Evolutionary conservation across 2,888 invertebrate genomes (phyloP).

Genomic region (Eupeodes luniger): DNA sequence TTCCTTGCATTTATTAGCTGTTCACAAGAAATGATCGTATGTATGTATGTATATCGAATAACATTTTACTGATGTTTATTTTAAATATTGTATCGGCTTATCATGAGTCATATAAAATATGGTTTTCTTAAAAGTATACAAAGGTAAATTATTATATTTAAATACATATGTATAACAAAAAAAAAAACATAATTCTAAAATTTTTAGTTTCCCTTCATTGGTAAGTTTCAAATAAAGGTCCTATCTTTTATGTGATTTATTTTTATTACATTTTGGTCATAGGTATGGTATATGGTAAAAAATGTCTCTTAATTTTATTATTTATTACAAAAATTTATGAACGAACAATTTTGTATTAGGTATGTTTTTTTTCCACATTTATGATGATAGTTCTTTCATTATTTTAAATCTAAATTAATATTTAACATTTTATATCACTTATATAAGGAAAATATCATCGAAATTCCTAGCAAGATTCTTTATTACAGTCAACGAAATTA

Average conservation of each 20-base stretch:
- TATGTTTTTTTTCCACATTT: neutral
- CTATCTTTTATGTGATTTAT: neutral
- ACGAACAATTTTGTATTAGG: neutral
- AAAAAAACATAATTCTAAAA: neutral
- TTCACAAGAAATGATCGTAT: too few relatives aligned
- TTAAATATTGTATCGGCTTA: neutral
- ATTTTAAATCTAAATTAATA: slow-evolving; percentile 54
- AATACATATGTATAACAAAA: neutral
- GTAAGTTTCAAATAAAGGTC: too few relatives aligned
- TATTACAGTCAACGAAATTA: slow-evolving; percentile 84
- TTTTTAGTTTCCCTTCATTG: neutral
- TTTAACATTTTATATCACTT: slow-evolving; percentile 69
- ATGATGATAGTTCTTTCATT: slow-evolving; percentile 12
- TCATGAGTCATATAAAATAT: neutral
- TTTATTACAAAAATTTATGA: neutral
- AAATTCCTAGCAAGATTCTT: slow-evolving; percentile 82
- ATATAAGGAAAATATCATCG: slow-evolving; percentile 29
- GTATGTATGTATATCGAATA: too few relatives aligned
- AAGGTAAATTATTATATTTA: neutral
- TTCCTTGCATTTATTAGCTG: too few relatives aligned
- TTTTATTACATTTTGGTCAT: neutral
- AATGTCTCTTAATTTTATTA: too few relatives aligned
- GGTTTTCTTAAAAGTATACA: too few relatives aligned
- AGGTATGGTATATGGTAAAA: too few relatives aligned
- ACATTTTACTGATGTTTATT: neutral